Evolutionary conservation across 2,797 vertebrate species (phyloP).

Genomic region (Epinephelus awoara): DNA sequence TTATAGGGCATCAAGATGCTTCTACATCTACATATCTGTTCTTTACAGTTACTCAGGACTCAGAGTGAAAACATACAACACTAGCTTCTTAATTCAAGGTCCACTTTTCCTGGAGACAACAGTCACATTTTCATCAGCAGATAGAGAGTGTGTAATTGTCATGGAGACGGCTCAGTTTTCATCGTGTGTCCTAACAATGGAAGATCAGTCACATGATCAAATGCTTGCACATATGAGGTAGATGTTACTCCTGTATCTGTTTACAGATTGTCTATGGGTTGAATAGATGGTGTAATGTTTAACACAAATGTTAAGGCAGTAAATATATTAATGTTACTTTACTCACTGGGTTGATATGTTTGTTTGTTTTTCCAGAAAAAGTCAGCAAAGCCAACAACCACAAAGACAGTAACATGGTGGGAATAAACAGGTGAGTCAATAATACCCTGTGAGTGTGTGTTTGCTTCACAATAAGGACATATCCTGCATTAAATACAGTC

Average conservation of each 20-base stretch:
- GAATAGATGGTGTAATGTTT: background rate
- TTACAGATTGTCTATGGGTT: background rate
- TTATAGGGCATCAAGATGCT: background rate
- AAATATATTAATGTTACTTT: background rate
- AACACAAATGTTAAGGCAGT: too few species aligned
- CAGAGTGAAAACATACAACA: background rate
- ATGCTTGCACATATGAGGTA: background rate
- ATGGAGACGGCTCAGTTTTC: background rate
- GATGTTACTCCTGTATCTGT: background rate
- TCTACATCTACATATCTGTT: background rate
- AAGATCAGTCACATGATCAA: background rate
- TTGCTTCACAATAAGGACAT: background rate
- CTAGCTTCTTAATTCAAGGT: background rate
- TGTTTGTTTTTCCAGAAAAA: conserved; percentile 89
- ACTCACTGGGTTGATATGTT: background rate
- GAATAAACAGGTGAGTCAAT: conserved; percentile 91
- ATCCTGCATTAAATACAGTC: background rate
- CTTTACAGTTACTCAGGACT: background rate
- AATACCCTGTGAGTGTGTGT: background rate
- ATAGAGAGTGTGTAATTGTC: background rate
- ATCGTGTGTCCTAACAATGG: background rate
- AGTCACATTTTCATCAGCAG: background rate
- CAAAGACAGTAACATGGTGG: conserved; percentile 92
- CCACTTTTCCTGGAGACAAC: background rate
- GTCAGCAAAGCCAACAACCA: conserved; percentile 99